phyloP scores from a whole-genome alignment of 2,113 vertebrate genomes.

The Lonchura striata region DNA sequence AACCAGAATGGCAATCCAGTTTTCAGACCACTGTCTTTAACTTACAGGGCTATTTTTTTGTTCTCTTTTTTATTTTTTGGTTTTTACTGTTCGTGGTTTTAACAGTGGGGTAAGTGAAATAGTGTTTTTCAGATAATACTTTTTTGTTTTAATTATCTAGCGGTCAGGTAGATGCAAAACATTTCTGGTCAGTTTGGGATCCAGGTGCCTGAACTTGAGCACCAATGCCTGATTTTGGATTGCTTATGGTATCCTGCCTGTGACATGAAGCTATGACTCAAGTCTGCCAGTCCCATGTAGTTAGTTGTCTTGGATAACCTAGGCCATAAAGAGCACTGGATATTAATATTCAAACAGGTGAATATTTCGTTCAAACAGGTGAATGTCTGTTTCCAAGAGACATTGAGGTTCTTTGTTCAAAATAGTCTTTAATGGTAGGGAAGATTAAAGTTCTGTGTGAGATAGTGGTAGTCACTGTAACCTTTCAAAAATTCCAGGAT shows the following conservation, averaged over 20 bases:
- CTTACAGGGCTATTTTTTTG: background rate
- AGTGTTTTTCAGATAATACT: background rate
- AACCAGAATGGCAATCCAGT: background rate
- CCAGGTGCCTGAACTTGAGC: background rate
- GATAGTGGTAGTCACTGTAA: background rate
- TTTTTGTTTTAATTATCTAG: background rate
- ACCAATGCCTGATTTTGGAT: background rate
- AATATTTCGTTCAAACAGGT: background rate
- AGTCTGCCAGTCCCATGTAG: background rate
- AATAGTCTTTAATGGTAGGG: background rate
- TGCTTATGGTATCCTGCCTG: background rate
- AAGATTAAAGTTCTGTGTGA: background rate
- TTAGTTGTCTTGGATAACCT: background rate
- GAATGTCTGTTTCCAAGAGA: background rate
- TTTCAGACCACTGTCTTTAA: background rate
- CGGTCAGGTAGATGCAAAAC: background rate
- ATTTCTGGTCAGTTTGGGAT: background rate
- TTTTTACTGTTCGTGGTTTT: background rate
- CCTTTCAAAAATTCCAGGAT: background rate
- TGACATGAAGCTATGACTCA: background rate
- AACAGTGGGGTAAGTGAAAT: background rate
- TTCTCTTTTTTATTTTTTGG: background rate
- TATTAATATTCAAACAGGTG: background rate
- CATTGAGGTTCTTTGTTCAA: background rate
- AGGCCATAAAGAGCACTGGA: background rate